Percentiles rank a stretch among this genome's conserved stretches.
Conservation (phyloP, 1,140 invertebrate genomes). For the Drosophila parvula region DNA sequence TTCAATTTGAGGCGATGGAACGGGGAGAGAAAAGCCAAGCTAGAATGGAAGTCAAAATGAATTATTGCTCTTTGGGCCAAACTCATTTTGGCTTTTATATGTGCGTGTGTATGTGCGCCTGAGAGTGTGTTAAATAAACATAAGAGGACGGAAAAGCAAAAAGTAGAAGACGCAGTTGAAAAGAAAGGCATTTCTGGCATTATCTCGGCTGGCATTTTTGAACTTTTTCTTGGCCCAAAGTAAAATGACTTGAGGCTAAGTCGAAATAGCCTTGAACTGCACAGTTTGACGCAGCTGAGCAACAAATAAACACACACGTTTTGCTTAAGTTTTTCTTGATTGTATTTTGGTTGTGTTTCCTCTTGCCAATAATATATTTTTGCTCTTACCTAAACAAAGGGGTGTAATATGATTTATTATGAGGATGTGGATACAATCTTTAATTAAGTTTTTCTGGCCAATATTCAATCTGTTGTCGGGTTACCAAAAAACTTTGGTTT, state of each 20-base stretch:
- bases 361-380: conserved; percentile 9
- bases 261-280: conserved; percentile 69
- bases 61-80: conserved; percentile 68
- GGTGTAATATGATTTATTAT: conserved; percentile 27
- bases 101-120: not conserved
- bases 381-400: conserved; percentile 17
- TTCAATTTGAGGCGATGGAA: conserved; percentile 60
- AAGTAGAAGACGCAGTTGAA: conserved; percentile 22
- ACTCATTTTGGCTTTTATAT: conserved; percentile 41
- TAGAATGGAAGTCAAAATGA: conserved; percentile 61
- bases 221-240: conserved; percentile 44
- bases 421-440: conserved; percentile 13
- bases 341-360: conserved; percentile 38
- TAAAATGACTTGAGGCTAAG: conserved; percentile 31
- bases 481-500: not conserved
- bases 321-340: conserved; percentile 14
- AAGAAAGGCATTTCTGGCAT: conserved; percentile 51
- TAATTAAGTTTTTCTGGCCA: conserved; percentile 20
- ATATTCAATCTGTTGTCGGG: conserved; percentile 5
- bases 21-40: conserved; percentile 48
- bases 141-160: conserved; percentile 27
- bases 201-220: conserved; percentile 48
- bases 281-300: conserved; percentile 74
- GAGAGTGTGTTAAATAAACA: conserved; percentile 53
- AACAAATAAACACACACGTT: conserved; percentile 50